Evolutionary conservation across 2,797 vertebrate species (phyloP), one percentile per base, ranked within the genome.

Genomic region (Pseudochirops cupreus): DNA sequence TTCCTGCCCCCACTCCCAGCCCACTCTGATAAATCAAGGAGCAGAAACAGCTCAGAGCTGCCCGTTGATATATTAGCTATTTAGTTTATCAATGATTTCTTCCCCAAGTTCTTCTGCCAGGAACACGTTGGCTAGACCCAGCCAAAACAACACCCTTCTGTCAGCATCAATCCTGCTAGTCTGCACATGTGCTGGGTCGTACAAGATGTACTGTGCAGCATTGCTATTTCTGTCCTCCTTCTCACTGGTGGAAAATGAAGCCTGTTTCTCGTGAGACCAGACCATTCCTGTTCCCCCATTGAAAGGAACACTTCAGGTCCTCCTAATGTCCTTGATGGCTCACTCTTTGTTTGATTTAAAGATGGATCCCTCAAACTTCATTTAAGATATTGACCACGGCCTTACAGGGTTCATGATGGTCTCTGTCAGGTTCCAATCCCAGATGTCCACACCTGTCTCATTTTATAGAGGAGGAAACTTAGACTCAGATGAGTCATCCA

Each of bases 1-100:
- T 62, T 91, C 28, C 82, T 74, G 92, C 92, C 31, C 53, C 55
- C 62, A 12, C 28, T n/a, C 33, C 0, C 0, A 58, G 92, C 87
- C 56, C 93, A 90, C 93, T 92, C 91, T 93, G 95, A 95, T 97
- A 96, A 97, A 97, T 95, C 62, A 90, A 67, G 62, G 91, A 93
- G 26, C 39, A 62, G 94, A 95, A 97, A 95, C 54, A 93, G 91
- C 91, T 94, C 89, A 91, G 57, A 57, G 31, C 58, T 54, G n/a
- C 87, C 18, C 56, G 55, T 94, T 96, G 93, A 26, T 10, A 52
- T 26, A 90, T 90, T 56, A 82, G 3, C 62, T 50, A 62, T 92
- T 97, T 56, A 62, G 39, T 50, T 97, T 97, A 97, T 95, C 97
- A 96, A 53, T 1, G 0, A 91, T 91, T 95, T 94, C 74, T 94